A percentile compares a stretch with the other conserved stretches of the same genome.
phyloP scores from a whole-genome alignment of 2,888 invertebrate genomes.

The Agrochola macilenta region DNA sequence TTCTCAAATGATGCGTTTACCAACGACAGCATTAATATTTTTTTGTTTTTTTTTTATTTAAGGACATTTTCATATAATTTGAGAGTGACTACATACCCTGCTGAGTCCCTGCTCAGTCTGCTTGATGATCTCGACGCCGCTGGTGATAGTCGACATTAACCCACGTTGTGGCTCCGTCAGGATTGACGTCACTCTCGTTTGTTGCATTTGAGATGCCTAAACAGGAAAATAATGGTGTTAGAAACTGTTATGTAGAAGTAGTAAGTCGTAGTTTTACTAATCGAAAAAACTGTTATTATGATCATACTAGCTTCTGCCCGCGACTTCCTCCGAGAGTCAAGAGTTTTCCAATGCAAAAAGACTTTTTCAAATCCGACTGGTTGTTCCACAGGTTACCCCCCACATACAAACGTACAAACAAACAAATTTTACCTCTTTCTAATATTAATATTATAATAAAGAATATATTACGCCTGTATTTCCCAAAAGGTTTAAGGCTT shows the following conservation, averaged over 20 bases:
- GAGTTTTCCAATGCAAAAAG: too few species aligned
- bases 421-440: too few species aligned
- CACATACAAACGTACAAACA: too few species aligned
- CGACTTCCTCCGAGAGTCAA: too few species aligned
- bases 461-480: background rate
- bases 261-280: background rate
- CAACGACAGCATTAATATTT: too few species aligned
- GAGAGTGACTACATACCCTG: slow-evolving; percentile 78
- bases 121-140: slow-evolving; percentile 96
- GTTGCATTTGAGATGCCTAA: slow-evolving; percentile 92
- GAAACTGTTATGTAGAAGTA: background rate
- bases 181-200: slow-evolving; percentile 96
- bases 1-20: too few species aligned
- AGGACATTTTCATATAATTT: background rate
- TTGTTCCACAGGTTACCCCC: too few species aligned
- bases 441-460: too few species aligned
- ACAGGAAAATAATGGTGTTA: background rate
- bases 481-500: background rate
- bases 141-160: slow-evolving; percentile 96
- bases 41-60: background rate
- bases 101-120: slow-evolving; percentile 95
- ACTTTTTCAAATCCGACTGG: too few species aligned
- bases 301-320: background rate
- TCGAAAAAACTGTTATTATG: background rate
- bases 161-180: slow-evolving; percentile 98